These are phyloP conservation scores for Tetrapedia diversipes DNA, from an alignment of 2,888 invertebrate species.

Conservation along the genomic window DNA sequence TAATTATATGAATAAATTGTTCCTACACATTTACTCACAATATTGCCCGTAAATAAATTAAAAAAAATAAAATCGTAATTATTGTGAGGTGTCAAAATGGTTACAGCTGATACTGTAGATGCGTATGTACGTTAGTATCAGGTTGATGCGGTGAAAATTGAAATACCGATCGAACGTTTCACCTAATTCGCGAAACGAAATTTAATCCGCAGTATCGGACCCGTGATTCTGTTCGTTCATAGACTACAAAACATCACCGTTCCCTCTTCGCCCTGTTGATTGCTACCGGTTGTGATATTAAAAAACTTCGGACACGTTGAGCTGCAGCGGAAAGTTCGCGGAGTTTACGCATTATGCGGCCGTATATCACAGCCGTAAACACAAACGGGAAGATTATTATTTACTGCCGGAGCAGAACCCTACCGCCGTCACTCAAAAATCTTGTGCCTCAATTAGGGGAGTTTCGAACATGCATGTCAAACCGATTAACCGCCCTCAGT, in stretches of 20 bases:
- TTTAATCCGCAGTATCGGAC: background rate
- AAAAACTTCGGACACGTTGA: constrained; percentile 39
- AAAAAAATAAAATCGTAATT: too few species aligned
- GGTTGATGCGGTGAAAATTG: too few species aligned
- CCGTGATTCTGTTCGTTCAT: background rate
- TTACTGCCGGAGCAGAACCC: constrained; percentile 15
- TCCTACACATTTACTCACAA: too few species aligned
- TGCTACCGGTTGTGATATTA: constrained; percentile 35
- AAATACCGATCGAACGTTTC: too few species aligned
- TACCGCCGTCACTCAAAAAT: background rate
- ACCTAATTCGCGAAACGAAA: background rate
- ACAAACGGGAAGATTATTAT: constrained; percentile 40
- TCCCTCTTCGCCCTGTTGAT: constrained; percentile 1
- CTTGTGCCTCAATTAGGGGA: constrained; percentile 8
- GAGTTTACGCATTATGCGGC: constrained; percentile 24
- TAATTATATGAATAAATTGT: too few species aligned
- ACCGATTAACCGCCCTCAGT: too few species aligned
- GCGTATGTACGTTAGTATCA: too few species aligned
- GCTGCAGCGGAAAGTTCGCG: constrained; percentile 1
- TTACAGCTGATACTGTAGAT: too few species aligned
- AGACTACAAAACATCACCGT: background rate
- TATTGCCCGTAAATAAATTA: too few species aligned
- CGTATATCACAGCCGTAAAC: constrained; percentile 36
- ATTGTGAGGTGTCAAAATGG: too few species aligned
- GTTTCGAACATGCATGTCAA: too few species aligned